Conservation (phyloP, 2,113 vertebrate species). For the Caloenas nicobarica region DNA sequence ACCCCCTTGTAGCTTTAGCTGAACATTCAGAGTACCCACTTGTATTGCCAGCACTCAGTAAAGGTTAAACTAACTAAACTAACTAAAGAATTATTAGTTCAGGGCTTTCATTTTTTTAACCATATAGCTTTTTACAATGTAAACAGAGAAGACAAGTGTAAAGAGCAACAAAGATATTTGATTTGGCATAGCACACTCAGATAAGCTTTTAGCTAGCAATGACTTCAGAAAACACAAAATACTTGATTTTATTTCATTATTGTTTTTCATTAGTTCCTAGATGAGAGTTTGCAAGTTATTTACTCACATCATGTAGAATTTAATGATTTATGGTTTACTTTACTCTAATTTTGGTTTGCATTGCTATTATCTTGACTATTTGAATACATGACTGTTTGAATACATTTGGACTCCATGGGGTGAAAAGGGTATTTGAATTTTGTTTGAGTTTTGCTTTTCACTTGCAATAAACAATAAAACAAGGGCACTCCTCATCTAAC, state of each 20-base stretch:
- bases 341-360: background rate
- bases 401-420: background rate
- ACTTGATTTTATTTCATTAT: background rate
- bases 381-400: background rate
- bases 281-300: background rate
- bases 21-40: background rate
- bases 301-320: background rate
- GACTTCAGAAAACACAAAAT: background rate
- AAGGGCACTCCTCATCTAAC: background rate
- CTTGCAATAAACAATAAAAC: background rate
- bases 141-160: background rate
- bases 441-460: background rate
- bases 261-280: background rate
- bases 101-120: background rate
- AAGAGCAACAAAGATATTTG: background rate
- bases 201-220: background rate
- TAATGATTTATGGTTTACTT: conserved; percentile 1
- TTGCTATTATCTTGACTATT: background rate
- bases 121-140: background rate
- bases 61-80: background rate
- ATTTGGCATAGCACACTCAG: background rate
- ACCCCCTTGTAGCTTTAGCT: background rate
- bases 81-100: background rate
- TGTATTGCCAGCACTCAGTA: background rate
- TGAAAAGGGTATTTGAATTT: background rate